phyloP scores from a whole-genome alignment of 1,140 invertebrate species.

The Pogonus chalceus region DNA sequence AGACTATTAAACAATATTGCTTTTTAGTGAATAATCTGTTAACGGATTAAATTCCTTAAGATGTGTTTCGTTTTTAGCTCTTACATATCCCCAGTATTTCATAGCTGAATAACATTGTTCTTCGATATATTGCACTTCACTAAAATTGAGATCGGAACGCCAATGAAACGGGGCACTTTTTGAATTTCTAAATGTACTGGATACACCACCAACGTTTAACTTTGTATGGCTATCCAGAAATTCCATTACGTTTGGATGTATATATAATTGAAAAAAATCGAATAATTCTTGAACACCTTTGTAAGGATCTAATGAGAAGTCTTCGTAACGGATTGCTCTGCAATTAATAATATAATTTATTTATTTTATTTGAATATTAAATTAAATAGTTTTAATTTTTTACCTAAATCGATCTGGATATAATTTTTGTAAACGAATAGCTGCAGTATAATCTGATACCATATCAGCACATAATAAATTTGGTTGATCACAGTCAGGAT shows the following conservation, averaged over 20 bases:
- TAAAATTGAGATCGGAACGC: conserved; percentile 60
- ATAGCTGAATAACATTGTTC: conserved; percentile 61
- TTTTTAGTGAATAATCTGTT: conserved; percentile 28
- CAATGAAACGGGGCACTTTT: conserved; percentile 76
- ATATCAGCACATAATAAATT: conserved; percentile 68
- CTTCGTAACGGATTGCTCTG: conserved; percentile 75
- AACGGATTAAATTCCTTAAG: conserved; percentile 47
- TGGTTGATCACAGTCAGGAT: conserved; percentile 71
- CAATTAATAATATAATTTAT: conserved; percentile 27
- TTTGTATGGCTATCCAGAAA: conserved; percentile 76
- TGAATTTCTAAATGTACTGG: conserved; percentile 73
- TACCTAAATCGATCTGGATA: conserved; percentile 67
- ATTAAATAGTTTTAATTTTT: too few species aligned
- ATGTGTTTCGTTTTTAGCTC: conserved; percentile 41
- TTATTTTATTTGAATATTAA: too few species aligned
- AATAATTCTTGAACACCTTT: conserved; percentile 58
- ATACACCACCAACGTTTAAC: conserved; percentile 65
- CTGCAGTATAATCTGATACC: conserved; percentile 68
- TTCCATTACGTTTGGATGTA: conserved; percentile 54
- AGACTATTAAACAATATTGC: conserved; percentile 5
- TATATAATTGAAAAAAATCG: conserved; percentile 63
- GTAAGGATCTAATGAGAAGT: conserved; percentile 68
- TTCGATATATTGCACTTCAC: conserved; percentile 56
- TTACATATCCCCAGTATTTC: conserved; percentile 68
- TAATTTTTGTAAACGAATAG: conserved; percentile 50